Conservation (phyloP, 2,113 vertebrate species). For the Lophius piscatorius region DNA sequence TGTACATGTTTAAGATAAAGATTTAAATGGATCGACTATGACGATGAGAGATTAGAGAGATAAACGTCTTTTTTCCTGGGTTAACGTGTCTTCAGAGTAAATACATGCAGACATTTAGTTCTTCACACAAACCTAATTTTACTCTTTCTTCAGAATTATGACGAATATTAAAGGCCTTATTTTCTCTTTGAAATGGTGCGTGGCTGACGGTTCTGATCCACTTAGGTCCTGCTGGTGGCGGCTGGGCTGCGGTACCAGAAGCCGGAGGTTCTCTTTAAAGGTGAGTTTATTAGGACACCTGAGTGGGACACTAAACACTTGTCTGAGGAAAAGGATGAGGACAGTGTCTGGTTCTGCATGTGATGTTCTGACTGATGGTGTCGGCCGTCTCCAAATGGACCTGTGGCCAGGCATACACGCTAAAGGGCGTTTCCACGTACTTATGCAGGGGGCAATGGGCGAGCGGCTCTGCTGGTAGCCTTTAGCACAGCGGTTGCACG, state of each 20-base stretch:
- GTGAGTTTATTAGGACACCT: conserved; percentile 31
- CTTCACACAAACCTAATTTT: too few relatives aligned
- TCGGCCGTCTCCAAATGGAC: not conserved
- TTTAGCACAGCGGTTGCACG: conserved; percentile 98
- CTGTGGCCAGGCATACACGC: conserved; percentile 36
- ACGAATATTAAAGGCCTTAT: too few relatives aligned
- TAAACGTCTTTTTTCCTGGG: too few relatives aligned
- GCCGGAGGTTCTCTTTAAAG: conserved; percentile 38
- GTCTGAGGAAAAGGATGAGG: conserved; percentile 49
- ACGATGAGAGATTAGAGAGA: too few relatives aligned
- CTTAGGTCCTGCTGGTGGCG: too few relatives aligned
- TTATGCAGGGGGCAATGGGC: conserved; percentile 98
- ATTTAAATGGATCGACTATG: too few relatives aligned
- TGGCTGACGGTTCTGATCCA: too few relatives aligned
- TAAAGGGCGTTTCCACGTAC: conserved; percentile 83
- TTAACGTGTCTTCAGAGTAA: too few relatives aligned
- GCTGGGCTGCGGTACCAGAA: conserved; percentile 16
- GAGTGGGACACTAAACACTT: conserved; percentile 31
- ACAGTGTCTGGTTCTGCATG: conserved; percentile 4
- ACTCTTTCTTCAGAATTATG: too few relatives aligned
- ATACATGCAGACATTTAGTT: too few relatives aligned
- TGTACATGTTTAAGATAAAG: too few relatives aligned
- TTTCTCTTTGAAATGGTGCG: too few relatives aligned
- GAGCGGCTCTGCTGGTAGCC: conserved; percentile 99
- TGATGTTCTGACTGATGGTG: not conserved